Evolutionary conservation across 2,888 invertebrate genomes (phyloP).

Genomic region (Octonoba sinensis): DNA sequence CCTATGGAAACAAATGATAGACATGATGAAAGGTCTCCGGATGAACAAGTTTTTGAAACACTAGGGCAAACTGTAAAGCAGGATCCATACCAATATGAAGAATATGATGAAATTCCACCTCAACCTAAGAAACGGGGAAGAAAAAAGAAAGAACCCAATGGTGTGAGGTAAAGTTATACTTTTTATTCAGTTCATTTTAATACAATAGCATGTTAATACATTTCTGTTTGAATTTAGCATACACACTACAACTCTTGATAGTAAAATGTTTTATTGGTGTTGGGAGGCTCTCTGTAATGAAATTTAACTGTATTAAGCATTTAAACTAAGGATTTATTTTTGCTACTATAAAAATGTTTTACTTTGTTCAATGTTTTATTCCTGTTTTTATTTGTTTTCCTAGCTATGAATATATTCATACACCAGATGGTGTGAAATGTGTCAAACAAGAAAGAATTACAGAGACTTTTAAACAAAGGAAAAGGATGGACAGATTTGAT

Average conservation of each 20-base stretch:
- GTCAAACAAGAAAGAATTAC: constrained; percentile 67
- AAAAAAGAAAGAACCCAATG: constrained; percentile 61
- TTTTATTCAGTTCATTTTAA: background rate
- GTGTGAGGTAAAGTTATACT: constrained; percentile 29
- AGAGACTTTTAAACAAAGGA: constrained; percentile 81
- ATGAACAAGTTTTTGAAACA: constrained; percentile 62
- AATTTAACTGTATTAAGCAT: too few relatives aligned
- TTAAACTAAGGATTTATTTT: too few relatives aligned
- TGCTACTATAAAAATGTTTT: too few relatives aligned
- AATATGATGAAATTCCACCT: constrained; percentile 60
- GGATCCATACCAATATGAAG: constrained; percentile 63
- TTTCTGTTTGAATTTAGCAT: too few relatives aligned
- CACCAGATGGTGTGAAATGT: constrained; percentile 57
- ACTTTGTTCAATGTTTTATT: too few relatives aligned
- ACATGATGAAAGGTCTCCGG: constrained; percentile 37
- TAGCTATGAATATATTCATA: constrained; percentile 62
- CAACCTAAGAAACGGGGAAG: constrained; percentile 59
- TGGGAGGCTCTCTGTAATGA: too few relatives aligned
- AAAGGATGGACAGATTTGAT: constrained; percentile 94
- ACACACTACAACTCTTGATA: too few relatives aligned
- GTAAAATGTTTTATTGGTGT: too few relatives aligned
- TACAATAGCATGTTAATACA: background rate
- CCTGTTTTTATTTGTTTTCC: background rate
- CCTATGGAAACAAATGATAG: constrained; percentile 51
- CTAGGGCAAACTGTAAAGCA: constrained; percentile 57